A percentile compares a stretch with the other conserved stretches of the same genome.
Conservation (phyloP, 2,888 invertebrate species). For the Lydus trimaculatus region DNA sequence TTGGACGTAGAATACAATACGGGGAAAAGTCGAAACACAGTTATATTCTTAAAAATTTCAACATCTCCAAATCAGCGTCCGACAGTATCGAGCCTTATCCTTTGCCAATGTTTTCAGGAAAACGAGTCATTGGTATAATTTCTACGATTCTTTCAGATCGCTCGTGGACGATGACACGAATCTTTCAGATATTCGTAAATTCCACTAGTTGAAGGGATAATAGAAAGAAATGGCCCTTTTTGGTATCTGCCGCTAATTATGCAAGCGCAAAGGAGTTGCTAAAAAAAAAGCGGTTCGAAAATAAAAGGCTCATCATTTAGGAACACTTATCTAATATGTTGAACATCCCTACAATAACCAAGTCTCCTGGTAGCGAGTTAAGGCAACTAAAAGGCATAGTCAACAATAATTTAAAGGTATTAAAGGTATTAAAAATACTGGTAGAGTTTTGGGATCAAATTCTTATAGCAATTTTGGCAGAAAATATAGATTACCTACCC, state of each 20-base stretch:
- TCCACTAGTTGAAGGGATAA: slow-evolving; percentile 30
- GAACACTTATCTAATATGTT: slow-evolving; percentile 30
- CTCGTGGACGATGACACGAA: slow-evolving; percentile 28
- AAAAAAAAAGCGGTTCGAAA: slow-evolving; percentile 29
- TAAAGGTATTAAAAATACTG: slow-evolving; percentile 27
- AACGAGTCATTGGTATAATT: slow-evolving; percentile 16
- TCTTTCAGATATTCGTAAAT: slow-evolving; percentile 26
- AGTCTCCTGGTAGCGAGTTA: slow-evolving; percentile 20
- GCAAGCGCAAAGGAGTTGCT: slow-evolving; percentile 29
- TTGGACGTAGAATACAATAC: too few relatives aligned
- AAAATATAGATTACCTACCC: slow-evolving; percentile 27
- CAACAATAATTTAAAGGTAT: slow-evolving; percentile 23
- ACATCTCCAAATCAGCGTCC: too few relatives aligned
- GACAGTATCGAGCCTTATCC: too few relatives aligned
- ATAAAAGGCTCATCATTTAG: slow-evolving; percentile 32
- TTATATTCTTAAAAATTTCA: too few relatives aligned
- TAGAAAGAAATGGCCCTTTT: slow-evolving; percentile 31
- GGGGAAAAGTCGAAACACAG: too few relatives aligned
- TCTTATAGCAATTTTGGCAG: slow-evolving; percentile 25
- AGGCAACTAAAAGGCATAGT: slow-evolving; percentile 20
- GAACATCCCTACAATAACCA: slow-evolving; percentile 21
- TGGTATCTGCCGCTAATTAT: slow-evolving; percentile 33
- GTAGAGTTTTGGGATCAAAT: slow-evolving; percentile 29
- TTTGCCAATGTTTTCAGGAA: background rate
- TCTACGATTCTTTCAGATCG: slow-evolving; percentile 30